These are phyloP conservation scores for Sternarchorhynchus goeldii DNA, from an alignment of 2,797 vertebrate genomes.

Conservation along the genomic window DNA sequence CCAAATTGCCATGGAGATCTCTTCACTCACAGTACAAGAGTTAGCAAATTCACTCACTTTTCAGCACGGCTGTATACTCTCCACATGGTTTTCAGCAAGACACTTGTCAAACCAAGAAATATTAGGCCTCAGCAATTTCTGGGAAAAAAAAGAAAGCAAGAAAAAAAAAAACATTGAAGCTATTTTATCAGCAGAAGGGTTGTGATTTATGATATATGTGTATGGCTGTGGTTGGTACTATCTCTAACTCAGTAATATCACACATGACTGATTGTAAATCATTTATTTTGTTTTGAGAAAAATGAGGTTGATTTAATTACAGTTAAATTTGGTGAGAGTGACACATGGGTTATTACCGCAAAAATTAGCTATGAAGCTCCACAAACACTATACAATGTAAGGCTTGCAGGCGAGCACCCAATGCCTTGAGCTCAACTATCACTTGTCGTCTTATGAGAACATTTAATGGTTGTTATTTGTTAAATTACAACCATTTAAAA, in stretches of 20 bases:
- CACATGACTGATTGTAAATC: too few species aligned
- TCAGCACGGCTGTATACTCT: constrained; percentile 10
- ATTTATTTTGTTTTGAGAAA: not conserved
- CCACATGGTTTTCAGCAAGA: constrained; percentile 25
- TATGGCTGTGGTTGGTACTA: constrained; percentile 31
- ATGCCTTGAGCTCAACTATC: not conserved
- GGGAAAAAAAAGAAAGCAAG: not conserved
- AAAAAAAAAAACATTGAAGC: not conserved
- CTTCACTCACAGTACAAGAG: constrained; percentile 12
- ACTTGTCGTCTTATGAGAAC: not conserved
- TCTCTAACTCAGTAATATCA: not conserved
- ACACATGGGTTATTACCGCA: not conserved
- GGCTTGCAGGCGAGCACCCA: constrained; percentile 6
- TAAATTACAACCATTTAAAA: not conserved
- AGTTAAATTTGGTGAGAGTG: not conserved
- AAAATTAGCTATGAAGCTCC: not conserved
- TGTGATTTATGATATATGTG: constrained; percentile 27
- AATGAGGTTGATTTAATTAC: not conserved
- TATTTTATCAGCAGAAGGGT: constrained; percentile 17
- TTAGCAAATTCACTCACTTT: constrained; percentile 31
- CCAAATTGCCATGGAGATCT: constrained; percentile 45
- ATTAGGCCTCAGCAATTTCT: constrained; percentile 5
- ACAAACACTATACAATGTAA: not conserved
- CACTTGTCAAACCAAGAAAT: constrained; percentile 4
- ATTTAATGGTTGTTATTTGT: not conserved